These are phyloP conservation scores for Synaphobranchus kaupii DNA, from an alignment of 2,797 vertebrate species.

Conservation along the genomic window DNA sequence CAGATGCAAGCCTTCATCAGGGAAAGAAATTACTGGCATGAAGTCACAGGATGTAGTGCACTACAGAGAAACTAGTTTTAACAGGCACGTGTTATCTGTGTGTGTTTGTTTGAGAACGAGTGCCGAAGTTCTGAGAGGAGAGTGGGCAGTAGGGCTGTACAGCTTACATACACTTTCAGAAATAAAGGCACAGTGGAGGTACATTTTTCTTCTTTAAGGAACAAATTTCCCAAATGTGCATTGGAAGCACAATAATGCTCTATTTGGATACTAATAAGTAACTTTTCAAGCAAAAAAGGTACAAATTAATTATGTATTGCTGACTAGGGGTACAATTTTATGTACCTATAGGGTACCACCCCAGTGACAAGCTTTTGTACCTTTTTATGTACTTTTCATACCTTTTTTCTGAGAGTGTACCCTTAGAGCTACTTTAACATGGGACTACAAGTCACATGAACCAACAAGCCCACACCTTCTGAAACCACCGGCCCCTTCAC, in stretches of 20 bases:
- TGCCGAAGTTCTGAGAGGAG: not conserved
- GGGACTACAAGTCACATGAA: slow-evolving; percentile 31
- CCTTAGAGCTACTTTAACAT: slow-evolving; percentile 20
- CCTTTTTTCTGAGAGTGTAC: not conserved
- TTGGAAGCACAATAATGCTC: too few species aligned
- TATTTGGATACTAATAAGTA: too few species aligned
- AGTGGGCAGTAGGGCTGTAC: not conserved
- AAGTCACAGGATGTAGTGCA: not conserved
- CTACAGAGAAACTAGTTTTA: not conserved
- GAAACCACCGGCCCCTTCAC: slow-evolving; percentile 30
- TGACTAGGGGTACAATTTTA: too few species aligned
- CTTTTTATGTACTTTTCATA: too few species aligned
- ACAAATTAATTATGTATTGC: too few species aligned
- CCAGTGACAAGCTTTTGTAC: too few species aligned
- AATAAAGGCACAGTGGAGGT: too few species aligned
- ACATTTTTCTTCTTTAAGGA: too few species aligned
- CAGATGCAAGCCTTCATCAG: not conserved
- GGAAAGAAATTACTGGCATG: not conserved
- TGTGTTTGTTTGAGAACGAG: slow-evolving; percentile 12
- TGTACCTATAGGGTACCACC: too few species aligned
- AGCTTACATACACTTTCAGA: not conserved
- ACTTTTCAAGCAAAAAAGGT: too few species aligned
- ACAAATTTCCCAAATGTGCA: too few species aligned
- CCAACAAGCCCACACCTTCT: slow-evolving; percentile 29
- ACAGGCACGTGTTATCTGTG: not conserved